phyloP scores from a whole-genome alignment of 2,888 invertebrate genomes.

The Calameuta idolon region DNA sequence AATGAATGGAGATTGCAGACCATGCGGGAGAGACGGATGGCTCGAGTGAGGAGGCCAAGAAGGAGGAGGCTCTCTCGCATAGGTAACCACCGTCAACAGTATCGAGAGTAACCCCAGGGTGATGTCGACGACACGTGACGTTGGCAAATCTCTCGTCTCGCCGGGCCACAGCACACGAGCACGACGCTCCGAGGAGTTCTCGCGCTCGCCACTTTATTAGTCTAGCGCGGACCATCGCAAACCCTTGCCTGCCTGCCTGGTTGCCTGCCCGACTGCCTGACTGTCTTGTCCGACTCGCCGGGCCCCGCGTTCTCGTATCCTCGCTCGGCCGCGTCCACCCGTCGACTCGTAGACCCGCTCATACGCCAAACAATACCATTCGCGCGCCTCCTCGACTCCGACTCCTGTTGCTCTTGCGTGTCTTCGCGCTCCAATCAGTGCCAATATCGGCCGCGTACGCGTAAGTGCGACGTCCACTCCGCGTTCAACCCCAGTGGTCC shows the following conservation, averaged over 20 bases:
- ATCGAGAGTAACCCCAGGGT: slow-evolving; percentile 54
- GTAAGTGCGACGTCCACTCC: not conserved
- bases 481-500: not conserved
- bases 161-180: slow-evolving; percentile 28
- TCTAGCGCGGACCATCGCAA: slow-evolving; percentile 64
- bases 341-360: slow-evolving; percentile 2
- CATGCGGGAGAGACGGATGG: slow-evolving; percentile 51
- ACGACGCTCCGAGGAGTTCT: slow-evolving; percentile 51
- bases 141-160: slow-evolving; percentile 54
- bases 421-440: not conserved
- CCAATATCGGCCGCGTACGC: not conserved
- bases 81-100: slow-evolving; percentile 45
- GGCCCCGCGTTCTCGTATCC: slow-evolving; percentile 6
- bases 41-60: slow-evolving; percentile 27
- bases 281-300: slow-evolving; percentile 24
- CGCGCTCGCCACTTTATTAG: slow-evolving; percentile 64
- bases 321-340: slow-evolving; percentile 11
- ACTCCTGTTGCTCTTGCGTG: slow-evolving; percentile 20
- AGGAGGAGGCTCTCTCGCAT: slow-evolving; percentile 27
- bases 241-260: slow-evolving; percentile 45
- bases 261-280: slow-evolving; percentile 40
- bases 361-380: slow-evolving; percentile 14
- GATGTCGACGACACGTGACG: slow-evolving; percentile 63
- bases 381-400: slow-evolving; percentile 7
- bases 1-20: slow-evolving; percentile 62